Evolutionary conservation across 2,113 vertebrate genomes (phyloP).

Genomic region (Nycticorax nycticorax): DNA sequence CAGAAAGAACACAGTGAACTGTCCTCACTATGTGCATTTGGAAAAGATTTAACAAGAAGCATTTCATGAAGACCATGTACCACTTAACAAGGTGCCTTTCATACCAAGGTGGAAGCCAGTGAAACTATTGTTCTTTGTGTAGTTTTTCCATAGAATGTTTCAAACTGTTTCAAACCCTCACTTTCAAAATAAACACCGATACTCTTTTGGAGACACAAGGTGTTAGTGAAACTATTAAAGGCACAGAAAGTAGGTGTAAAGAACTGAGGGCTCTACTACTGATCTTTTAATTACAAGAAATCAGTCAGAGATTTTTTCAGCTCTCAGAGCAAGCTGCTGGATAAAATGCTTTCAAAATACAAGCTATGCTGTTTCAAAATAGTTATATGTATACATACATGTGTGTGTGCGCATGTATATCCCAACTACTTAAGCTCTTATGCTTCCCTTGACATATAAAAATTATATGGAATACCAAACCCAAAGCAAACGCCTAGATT

Average conservation of each 20-base stretch:
- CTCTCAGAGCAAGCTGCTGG: neutral
- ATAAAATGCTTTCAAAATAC: constrained; percentile 29
- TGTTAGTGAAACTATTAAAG: constrained; percentile 49
- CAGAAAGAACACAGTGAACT: constrained; percentile 35
- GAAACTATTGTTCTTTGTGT: constrained; percentile 22
- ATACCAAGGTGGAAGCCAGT: constrained; percentile 54
- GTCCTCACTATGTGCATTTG: constrained; percentile 46
- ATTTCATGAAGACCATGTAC: constrained; percentile 70
- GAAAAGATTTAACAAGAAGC: constrained; percentile 55
- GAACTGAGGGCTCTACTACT: constrained; percentile 21
- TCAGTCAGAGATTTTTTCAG: constrained; percentile 3
- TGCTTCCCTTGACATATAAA: neutral
- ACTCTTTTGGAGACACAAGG: constrained; percentile 3
- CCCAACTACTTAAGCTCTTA: neutral
- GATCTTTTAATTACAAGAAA: constrained; percentile 50
- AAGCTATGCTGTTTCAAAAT: neutral
- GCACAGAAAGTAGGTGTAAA: constrained; percentile 35
- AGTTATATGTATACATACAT: neutral
- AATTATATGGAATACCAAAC: neutral
- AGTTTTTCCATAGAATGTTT: constrained; percentile 4
- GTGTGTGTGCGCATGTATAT: neutral
- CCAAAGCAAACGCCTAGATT: neutral
- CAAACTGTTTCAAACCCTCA: neutral
- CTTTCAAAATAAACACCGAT: constrained; percentile 19
- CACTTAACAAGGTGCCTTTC: constrained; percentile 63